Conservation (phyloP, 2,113 vertebrate species). For the Herpailurus yagouaroundi region DNA sequence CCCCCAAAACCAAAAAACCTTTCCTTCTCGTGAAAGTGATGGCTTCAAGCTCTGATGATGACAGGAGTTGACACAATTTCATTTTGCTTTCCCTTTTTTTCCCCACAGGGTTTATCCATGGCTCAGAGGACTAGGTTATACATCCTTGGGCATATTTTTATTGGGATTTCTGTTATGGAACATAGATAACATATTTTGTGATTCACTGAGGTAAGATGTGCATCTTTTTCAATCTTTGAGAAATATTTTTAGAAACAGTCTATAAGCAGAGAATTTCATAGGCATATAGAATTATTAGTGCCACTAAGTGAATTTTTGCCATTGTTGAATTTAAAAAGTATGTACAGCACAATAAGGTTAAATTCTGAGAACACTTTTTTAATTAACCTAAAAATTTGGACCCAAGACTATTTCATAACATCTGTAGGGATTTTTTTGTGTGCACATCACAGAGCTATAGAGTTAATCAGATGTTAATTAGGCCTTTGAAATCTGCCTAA, state of each 20-base stretch:
- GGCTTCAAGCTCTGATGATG: neutral
- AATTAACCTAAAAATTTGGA: slow-evolving; percentile 38
- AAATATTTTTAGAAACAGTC: neutral
- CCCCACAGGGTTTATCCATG: slow-evolving; percentile 94
- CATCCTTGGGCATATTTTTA: slow-evolving; percentile 94
- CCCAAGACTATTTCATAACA: slow-evolving; percentile 36
- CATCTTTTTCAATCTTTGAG: slow-evolving; percentile 40
- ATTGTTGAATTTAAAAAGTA: slow-evolving; percentile 25
- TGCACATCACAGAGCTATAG: neutral
- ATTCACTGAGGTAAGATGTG: slow-evolving; percentile 91
- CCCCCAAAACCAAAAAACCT: neutral
- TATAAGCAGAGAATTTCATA: neutral
- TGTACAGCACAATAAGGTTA: slow-evolving; percentile 18
- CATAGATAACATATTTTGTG: slow-evolving; percentile 97
- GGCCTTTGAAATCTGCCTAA: slow-evolving; percentile 40
- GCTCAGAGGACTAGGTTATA: slow-evolving; percentile 94
- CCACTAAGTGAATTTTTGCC: slow-evolving; percentile 30
- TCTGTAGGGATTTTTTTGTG: neutral
- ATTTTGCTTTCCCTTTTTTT: slow-evolving; percentile 54
- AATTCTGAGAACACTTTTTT: slow-evolving; percentile 38
- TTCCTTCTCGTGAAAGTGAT: slow-evolving; percentile 34
- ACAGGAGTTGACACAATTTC: slow-evolving; percentile 45
- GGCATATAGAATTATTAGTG: slow-evolving; percentile 20
- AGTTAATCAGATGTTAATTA: slow-evolving; percentile 30
- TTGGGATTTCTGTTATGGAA: slow-evolving; percentile 98